phyloP scores from a whole-genome alignment of 2,113 vertebrate species.

The Acinonyx jubatus region DNA sequence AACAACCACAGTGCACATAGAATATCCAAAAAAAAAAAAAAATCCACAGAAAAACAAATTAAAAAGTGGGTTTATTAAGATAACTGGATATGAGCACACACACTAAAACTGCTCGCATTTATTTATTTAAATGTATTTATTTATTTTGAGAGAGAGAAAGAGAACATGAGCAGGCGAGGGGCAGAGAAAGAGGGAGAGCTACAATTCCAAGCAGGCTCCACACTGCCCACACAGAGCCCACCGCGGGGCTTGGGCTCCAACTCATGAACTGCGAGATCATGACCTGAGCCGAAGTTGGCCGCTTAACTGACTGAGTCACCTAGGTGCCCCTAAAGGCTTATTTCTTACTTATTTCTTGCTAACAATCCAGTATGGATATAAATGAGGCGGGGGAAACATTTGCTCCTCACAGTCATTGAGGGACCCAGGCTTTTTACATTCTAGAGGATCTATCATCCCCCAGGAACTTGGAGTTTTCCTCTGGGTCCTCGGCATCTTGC shows the following conservation, averaged over 20 bases:
- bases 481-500: background rate
- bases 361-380: background rate
- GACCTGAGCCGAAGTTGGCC: background rate
- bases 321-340: background rate
- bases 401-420: background rate
- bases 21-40: background rate
- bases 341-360: background rate
- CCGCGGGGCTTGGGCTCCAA: background rate
- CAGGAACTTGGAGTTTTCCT: background rate
- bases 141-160: background rate
- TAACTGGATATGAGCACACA: background rate
- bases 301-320: background rate
- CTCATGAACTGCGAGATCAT: background rate
- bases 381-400: background rate
- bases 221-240: background rate
- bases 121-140: background rate
- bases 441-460: background rate
- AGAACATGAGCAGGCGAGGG: background rate
- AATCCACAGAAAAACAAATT: background rate
- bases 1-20: background rate
- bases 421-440: background rate
- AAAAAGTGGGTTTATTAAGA: background rate
- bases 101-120: background rate
- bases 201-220: background rate
- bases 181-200: background rate